These are phyloP conservation scores for Pangasius larnaudii DNA, from an alignment of 2,797 vertebrate genomes.

Conservation along the genomic window DNA sequence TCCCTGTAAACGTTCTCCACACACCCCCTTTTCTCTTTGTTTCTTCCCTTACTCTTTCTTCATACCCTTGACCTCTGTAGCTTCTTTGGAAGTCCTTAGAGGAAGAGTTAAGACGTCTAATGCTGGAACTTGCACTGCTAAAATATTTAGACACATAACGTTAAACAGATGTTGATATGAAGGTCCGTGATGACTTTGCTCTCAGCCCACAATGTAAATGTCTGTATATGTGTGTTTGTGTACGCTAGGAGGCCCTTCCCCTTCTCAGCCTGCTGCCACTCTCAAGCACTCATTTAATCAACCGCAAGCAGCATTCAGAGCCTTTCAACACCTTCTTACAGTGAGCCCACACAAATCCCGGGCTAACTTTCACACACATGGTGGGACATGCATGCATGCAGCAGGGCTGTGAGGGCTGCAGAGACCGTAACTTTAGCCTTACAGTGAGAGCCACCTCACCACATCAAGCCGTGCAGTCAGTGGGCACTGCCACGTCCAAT, in stretches of 20 bases:
- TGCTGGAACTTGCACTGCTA: slow-evolving; percentile 43
- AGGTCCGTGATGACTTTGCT: slow-evolving; percentile 58
- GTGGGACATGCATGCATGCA: slow-evolving; percentile 33
- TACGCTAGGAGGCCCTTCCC: slow-evolving; percentile 28
- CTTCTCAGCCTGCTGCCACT: slow-evolving; percentile 31
- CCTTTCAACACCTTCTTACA: slow-evolving; percentile 65
- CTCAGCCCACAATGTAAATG: slow-evolving; percentile 19
- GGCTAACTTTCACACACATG: slow-evolving; percentile 57
- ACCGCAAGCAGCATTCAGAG: slow-evolving; percentile 54
- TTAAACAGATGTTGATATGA: slow-evolving; percentile 66
- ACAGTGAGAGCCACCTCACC: slow-evolving; percentile 51
- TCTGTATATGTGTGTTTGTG: slow-evolving; percentile 28
- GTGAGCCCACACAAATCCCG: slow-evolving; percentile 58
- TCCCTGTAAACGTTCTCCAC: not conserved
- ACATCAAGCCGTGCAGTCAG: slow-evolving; percentile 58
- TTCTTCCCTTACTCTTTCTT: slow-evolving; percentile 18
- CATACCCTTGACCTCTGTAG: slow-evolving; percentile 27
- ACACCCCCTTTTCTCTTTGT: not conserved
- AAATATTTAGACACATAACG: slow-evolving; percentile 66
- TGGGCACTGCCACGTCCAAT: slow-evolving; percentile 57
- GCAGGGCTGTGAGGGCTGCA: slow-evolving; percentile 33
- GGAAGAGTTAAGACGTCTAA: not conserved
- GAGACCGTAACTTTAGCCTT: slow-evolving; percentile 55
- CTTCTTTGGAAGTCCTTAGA: not conserved
- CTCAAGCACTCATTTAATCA: slow-evolving; percentile 53